Conservation (phyloP, 2,797 vertebrate genomes). For the Luscinia luscinia region DNA sequence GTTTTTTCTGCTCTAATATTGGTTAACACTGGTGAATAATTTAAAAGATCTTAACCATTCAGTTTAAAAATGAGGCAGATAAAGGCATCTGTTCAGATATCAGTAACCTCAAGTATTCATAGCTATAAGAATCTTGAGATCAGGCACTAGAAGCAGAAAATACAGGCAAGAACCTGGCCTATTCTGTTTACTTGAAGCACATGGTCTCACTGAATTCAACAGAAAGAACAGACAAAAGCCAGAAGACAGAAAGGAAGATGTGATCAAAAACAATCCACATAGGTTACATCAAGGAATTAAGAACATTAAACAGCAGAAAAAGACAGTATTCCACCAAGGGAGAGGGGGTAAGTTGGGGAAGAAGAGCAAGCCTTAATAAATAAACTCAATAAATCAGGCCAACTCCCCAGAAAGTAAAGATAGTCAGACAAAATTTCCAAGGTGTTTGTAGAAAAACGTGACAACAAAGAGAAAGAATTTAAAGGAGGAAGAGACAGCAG, state of each 20-base stretch:
- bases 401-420: neutral
- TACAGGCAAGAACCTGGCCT: neutral
- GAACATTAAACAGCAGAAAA: neutral
- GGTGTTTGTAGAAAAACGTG: neutral
- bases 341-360: neutral
- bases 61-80: neutral
- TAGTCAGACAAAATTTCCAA: neutral
- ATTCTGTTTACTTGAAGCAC: neutral
- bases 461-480: constrained; percentile 20
- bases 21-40: neutral
- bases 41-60: neutral
- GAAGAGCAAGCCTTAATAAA: neutral
- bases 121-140: neutral
- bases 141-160: neutral
- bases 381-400: neutral
- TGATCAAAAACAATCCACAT: neutral
- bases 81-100: neutral
- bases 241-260: neutral
- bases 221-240: neutral
- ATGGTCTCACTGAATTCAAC: neutral
- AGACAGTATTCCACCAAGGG: neutral
- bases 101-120: neutral
- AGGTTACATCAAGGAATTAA: neutral
- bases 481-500: neutral
- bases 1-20: neutral